Conservation (phyloP, 2,888 invertebrate genomes). For the Pyrocoelia pectoralis region DNA sequence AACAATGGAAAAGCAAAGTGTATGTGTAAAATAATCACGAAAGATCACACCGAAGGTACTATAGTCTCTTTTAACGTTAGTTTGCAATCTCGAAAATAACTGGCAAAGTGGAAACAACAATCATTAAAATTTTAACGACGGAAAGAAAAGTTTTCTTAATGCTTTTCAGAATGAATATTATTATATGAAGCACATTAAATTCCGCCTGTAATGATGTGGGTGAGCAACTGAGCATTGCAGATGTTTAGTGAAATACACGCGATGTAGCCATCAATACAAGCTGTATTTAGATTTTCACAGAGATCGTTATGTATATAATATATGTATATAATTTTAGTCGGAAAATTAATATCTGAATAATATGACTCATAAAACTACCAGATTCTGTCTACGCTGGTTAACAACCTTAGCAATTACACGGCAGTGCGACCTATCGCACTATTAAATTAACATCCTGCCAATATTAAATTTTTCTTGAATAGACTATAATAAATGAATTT, state of each 20-base stretch:
- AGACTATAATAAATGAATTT: too few relatives aligned
- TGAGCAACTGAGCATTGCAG: constrained; percentile 18
- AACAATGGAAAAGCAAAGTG: too few relatives aligned
- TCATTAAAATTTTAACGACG: constrained; percentile 20
- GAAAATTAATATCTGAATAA: too few relatives aligned
- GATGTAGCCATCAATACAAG: constrained; percentile 16
- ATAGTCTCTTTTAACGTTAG: constrained; percentile 11
- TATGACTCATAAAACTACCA: too few relatives aligned
- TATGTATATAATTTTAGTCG: too few relatives aligned
- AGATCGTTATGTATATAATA: too few relatives aligned
- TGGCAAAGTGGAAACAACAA: constrained; percentile 9
- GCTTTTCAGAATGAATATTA: constrained; percentile 20
- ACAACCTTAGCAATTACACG: too few relatives aligned
- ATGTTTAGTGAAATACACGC: constrained; percentile 8
- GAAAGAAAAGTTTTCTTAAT: constrained; percentile 20
- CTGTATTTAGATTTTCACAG: constrained; percentile 7
- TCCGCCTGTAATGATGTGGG: constrained; percentile 2
- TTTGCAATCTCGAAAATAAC: constrained; percentile 19
- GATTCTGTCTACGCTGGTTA: too few relatives aligned
- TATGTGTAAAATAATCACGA: constrained; percentile 11
- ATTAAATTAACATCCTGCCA: too few relatives aligned
- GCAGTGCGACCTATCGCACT: too few relatives aligned
- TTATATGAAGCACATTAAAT: constrained; percentile 17
- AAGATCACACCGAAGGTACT: constrained; percentile 10
- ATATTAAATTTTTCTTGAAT: too few relatives aligned